Base-by-base conservation (phyloP, 2,888 invertebrate genomes). In the Brenthis daphne region DNA sequence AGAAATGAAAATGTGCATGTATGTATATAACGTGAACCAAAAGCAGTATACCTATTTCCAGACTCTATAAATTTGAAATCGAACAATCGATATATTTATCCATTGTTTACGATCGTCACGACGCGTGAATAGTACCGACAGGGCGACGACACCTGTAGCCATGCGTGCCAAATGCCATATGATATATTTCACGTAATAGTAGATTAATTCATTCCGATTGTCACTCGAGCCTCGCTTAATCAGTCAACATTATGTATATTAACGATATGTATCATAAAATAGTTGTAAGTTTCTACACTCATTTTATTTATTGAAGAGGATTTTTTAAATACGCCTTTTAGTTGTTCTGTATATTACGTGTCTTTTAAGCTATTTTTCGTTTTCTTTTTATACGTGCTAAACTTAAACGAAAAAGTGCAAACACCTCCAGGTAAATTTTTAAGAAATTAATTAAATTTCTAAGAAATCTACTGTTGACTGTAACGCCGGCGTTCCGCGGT, bases 131-230 rank as follows among this genome's bases (percentile, higher is more conserved):
- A 61, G 61, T n/a, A 50, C 50, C 61, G 67, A 56, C 57, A 54
- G 68, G 68, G 54, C 64, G 68, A 75, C 76, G 83, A 85, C 88
- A 88, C 85, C 83, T 87, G 84, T 85, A 79, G 80, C 77, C 67
- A 76, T 73, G 74, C 75, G 76, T 82, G 83, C 82, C 85, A 84
- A 81, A 77, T 72, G 65, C 53, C 56, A 43, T 68, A 63, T 50
- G 72, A 74, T 74, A 73, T 70, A 71, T 75, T 77, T 78, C 80
- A 78, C 76, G 64, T 74, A 77, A 71, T 67, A 63, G 55, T 64
- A 57, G 29, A 51, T 69, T 72, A 72, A 73, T 74, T 67, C 54
- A 71, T 72, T 72, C 29, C 63, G 70, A 70, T 64, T 68, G 54
- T 65, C 13, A 63, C 64, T 50, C 51, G 56, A 72, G 57, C 47